Percentiles rank a stretch among this genome's conserved stretches.
phyloP scores from a whole-genome alignment of 2,888 invertebrate species.

The Zaprionus lineosus region DNA sequence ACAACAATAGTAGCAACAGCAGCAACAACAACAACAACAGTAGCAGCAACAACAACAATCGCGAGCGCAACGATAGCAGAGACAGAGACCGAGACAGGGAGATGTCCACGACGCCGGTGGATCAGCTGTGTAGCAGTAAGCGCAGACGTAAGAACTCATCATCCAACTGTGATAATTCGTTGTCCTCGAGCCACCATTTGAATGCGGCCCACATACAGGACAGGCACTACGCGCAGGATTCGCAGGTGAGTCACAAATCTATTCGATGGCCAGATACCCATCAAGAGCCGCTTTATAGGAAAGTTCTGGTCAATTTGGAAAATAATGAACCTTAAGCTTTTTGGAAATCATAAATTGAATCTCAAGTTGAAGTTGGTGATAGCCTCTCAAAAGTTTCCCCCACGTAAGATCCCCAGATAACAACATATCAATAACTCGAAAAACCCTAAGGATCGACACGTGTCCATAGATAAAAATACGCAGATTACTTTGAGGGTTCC shows the following conservation, averaged over 20 bases:
- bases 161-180: conserved; percentile 87
- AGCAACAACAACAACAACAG: conserved; percentile 39
- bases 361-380: no score
- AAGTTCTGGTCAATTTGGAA: no score
- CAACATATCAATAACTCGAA: no score
- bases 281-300: no score
- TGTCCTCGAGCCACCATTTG: conserved; percentile 85
- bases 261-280: no score
- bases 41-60: conserved; percentile 46
- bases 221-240: conserved; percentile 86
- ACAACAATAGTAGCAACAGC: conserved; percentile 40
- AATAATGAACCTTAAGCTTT: no score
- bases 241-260: conserved; percentile 84
- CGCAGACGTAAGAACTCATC: conserved; percentile 84
- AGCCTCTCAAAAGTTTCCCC: no score
- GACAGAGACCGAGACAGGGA: conserved; percentile 86
- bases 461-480: no score
- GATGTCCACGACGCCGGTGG: conserved; percentile 83
- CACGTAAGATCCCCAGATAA: no score
- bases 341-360: no score
- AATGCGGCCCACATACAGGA: conserved; percentile 84
- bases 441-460: no score
- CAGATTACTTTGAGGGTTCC: no score
- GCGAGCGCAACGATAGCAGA: conserved; percentile 61
- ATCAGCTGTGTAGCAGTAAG: conserved; percentile 84